A percentile compares a stretch with the other conserved stretches of the same genome.
These are phyloP conservation scores for Gymnoscopelus microlampas DNA, from an alignment of 2,797 vertebrate species.

Conservation along the genomic window DNA sequence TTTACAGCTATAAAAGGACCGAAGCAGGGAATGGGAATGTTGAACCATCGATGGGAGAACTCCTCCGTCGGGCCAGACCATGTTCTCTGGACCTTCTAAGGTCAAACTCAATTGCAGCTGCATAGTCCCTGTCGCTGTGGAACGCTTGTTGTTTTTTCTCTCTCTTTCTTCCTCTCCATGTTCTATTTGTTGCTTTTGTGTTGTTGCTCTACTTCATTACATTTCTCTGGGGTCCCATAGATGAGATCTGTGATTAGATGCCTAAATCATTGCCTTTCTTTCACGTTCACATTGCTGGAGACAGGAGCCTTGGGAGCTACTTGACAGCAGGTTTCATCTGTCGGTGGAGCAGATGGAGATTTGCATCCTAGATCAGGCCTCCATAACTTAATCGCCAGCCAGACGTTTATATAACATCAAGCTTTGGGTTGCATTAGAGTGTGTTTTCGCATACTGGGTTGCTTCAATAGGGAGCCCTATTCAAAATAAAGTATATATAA, in stretches of 20 bases:
- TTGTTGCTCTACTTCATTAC: conserved; percentile 55
- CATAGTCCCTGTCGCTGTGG: conserved; percentile 42
- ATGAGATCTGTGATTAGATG: conserved; percentile 58
- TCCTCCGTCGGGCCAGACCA: conserved; percentile 23
- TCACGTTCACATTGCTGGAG: neutral
- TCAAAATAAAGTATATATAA: conserved; percentile 36
- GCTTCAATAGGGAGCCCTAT: conserved; percentile 41
- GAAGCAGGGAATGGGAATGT: neutral
- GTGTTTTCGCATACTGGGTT: conserved; percentile 40
- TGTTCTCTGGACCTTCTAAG: conserved; percentile 35
- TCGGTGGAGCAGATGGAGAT: conserved; percentile 42
- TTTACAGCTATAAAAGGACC: conserved; percentile 56
- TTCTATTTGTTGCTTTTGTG: conserved; percentile 35
- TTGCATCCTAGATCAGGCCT: conserved; percentile 19
- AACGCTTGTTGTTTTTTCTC: conserved; percentile 27
- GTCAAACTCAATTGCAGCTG: conserved; percentile 50
- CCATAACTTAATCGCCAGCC: conserved; percentile 30
- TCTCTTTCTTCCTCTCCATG: conserved; percentile 15
- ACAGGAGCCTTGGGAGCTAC: neutral
- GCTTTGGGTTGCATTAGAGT: conserved; percentile 60
- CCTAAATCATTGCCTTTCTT: conserved; percentile 10
- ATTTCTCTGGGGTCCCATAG: conserved; percentile 62
- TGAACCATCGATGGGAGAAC: conserved; percentile 26
- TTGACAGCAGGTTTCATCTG: conserved; percentile 16
- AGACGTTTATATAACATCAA: conserved; percentile 65